Base-by-base conservation (phyloP, 2,888 invertebrate genomes). In the Magallana nippona region DNA sequence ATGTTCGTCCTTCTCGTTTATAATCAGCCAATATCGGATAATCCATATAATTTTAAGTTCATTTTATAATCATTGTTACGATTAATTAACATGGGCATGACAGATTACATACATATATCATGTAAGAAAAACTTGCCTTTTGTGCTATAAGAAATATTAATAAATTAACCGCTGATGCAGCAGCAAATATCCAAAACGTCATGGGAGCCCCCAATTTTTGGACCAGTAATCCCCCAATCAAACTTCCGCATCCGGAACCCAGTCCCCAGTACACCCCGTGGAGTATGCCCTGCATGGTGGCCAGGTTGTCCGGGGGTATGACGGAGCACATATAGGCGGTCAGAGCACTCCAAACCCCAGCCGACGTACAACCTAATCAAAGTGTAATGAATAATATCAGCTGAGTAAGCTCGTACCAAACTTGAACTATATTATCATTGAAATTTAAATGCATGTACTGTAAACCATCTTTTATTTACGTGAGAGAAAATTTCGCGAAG, bases 201-300 rank as follows among this genome's bases (percentile, higher is more conserved):
- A 84, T 79, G 22, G 85, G 81, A 22, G 88, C 88, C 0, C 89
- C 89, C 32, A 83, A 79, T 8, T 83, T 86, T 56, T 89, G 86
- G 13, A 89, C 87, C 11, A 85, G 27, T 1, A 89, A 85, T 5
- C 89, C 88, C 32, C 88, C 88, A 3, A 88, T 77, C 87, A 89
- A 87, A 57, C 79, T 78, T 17, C 89, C 89, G 11, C 88, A 84
- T 17, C 89, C 89, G 2, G 87, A 83, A 3, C 89, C 86, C n/a
- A 89, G 83, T 10, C 89, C 88, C 89, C 89, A 89, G 82, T 89
- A 89, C 1, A 89, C 87, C 3, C 89, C 88, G 62, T 89, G 89
- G n/a, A 89, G 79, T 27, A 89, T 87, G 0, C 88, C 89, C 82
- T 89, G 89, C 78, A 89, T 81, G 3, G 88, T 89, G 1, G 88